phyloP scores from a whole-genome alignment of 1,140 invertebrate genomes.

The Uloborus diversus region DNA sequence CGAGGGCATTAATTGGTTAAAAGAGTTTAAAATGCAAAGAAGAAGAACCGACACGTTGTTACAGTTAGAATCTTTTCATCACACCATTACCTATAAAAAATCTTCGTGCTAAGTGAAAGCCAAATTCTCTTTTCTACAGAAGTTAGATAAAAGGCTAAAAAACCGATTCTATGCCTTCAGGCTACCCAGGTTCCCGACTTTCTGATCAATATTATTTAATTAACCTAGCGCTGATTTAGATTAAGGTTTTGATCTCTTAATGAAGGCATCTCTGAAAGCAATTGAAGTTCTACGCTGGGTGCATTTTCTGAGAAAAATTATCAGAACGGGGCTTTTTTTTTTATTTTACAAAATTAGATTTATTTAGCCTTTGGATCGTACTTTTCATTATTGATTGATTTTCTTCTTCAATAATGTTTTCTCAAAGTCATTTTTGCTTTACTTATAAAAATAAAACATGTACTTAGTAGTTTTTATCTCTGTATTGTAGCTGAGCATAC shows the following conservation, averaged over 20 bases:
- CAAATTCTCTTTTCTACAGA: neutral
- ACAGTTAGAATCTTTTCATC: neutral
- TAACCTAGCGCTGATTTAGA: constrained; percentile 52
- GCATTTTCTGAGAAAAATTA: too few species aligned
- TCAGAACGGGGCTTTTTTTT: neutral
- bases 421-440: too few species aligned
- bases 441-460: too few species aligned
- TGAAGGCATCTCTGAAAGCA: constrained; percentile 23
- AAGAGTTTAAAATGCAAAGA: neutral
- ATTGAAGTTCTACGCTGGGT: too few species aligned
- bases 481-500: too few species aligned
- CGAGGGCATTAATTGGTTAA: too few species aligned
- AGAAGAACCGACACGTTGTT: neutral
- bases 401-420: too few species aligned
- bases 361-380: neutral
- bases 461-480: too few species aligned
- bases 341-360: neutral
- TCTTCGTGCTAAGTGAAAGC: neutral
- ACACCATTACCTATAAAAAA: neutral
- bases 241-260: constrained; percentile 54
- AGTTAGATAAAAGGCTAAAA: constrained; percentile 35
- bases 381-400: neutral
- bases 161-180: constrained; percentile 25
- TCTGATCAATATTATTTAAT: constrained; percentile 51
- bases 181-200: neutral